phyloP scores from a whole-genome alignment of 2,888 invertebrate species.

The Lithophane socia region DNA sequence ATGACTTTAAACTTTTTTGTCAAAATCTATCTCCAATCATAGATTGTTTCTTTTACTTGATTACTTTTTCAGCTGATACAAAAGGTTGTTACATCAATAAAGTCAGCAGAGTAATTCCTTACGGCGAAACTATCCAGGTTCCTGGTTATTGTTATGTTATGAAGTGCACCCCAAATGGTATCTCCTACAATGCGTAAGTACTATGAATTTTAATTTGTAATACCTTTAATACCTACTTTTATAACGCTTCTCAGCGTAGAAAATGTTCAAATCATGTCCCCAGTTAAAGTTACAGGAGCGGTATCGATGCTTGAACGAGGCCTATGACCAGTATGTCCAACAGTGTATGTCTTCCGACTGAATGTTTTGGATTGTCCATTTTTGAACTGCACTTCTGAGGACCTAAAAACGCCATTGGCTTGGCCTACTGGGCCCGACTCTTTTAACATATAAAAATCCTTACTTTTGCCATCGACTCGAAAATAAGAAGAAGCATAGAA shows the following conservation, averaged over 20 bases:
- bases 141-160: neutral
- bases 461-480: neutral
- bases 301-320: too few species aligned
- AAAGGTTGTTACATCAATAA: slow-evolving; percentile 6
- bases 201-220: neutral
- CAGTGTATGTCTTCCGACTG: too few species aligned
- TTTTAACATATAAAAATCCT: neutral
- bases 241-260: neutral
- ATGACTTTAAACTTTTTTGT: neutral
- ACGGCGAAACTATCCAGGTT: neutral
- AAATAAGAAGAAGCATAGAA: neutral
- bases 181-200: slow-evolving; percentile 7
- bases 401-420: neutral
- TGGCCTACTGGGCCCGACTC: neutral
- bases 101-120: slow-evolving; percentile 7
- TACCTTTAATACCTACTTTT: neutral
- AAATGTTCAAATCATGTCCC: neutral
- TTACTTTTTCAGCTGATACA: neutral
- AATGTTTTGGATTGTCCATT: neutral
- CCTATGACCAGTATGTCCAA: too few species aligned
- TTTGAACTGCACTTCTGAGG: neutral
- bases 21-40: neutral
- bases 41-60: neutral
- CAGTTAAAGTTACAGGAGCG: too few species aligned
- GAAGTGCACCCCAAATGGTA: neutral